Percentiles rank a stretch among this genome's conserved stretches.
Conservation (phyloP, 1,140 invertebrate genomes). For the Leptinotarsa lineolata region DNA sequence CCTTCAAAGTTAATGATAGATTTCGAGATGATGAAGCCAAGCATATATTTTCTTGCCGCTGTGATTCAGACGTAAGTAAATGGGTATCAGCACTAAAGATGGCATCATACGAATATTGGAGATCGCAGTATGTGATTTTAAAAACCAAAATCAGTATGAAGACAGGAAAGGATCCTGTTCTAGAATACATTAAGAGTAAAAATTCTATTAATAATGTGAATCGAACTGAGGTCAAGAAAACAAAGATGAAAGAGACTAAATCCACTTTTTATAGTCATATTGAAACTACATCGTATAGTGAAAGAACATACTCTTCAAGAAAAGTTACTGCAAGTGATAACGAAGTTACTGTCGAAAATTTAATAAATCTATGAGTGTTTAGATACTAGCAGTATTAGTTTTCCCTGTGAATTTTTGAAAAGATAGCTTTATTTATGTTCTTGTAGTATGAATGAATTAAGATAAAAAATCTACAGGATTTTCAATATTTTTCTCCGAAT, state of each 20-base stretch:
- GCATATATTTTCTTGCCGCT: conserved; percentile 54
- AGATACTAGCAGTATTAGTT: too few relatives aligned
- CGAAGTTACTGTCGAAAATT: conserved; percentile 34
- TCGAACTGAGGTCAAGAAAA: conserved; percentile 40
- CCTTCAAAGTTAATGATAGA: conserved; percentile 50
- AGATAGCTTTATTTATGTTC: too few relatives aligned
- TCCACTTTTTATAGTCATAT: conserved; percentile 50
- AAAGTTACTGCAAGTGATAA: conserved; percentile 20
- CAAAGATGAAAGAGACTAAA: conserved; percentile 44
- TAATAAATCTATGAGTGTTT: conserved; percentile 25
- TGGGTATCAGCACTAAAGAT: conserved; percentile 53
- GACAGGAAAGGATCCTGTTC: conserved; percentile 50
- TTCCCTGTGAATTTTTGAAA: too few relatives aligned
- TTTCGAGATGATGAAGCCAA: conserved; percentile 50
- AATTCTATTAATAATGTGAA: conserved; percentile 30
- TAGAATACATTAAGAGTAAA: conserved; percentile 48
- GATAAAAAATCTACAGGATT: too few relatives aligned
- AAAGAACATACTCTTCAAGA: conserved; percentile 35
- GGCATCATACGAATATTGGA: conserved; percentile 54
- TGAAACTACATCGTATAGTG: conserved; percentile 37
- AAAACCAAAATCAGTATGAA: conserved; percentile 53
- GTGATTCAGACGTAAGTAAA: conserved; percentile 52
- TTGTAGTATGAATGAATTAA: too few relatives aligned
- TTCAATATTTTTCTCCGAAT: too few relatives aligned
- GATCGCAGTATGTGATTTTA: conserved; percentile 50